Conservation (phyloP, 1,140 invertebrate genomes). For the Pantala flavescens region DNA sequence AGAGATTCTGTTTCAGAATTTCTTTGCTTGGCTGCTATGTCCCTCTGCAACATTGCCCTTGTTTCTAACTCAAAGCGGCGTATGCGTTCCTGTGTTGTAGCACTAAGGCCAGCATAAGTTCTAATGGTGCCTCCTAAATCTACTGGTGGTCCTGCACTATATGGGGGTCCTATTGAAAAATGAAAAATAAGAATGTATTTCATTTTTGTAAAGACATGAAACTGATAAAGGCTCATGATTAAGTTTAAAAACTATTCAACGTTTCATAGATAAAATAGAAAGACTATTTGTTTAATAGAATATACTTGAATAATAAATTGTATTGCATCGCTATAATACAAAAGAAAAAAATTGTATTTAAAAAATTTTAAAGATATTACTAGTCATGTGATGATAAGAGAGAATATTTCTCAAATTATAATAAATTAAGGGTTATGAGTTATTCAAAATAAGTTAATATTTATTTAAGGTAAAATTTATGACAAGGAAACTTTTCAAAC, state of each 20-base stretch:
- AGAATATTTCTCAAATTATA: no score
- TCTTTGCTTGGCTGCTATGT: conserved; percentile 30
- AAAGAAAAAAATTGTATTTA: no score
- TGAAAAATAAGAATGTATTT: background rate
- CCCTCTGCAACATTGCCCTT: conserved; percentile 51
- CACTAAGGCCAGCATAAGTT: conserved; percentile 46
- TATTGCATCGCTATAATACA: no score
- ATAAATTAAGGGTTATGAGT: no score
- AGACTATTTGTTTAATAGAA: no score
- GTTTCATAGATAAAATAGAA: no score
- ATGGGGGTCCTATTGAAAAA: background rate
- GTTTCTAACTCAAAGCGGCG: conserved; percentile 58
- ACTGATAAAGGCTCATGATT: background rate
- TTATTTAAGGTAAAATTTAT: no score
- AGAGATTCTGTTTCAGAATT: conserved; percentile 16
- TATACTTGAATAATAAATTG: no score
- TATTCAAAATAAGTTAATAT: no score
- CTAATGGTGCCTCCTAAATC: conserved; percentile 37
- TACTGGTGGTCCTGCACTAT: background rate
- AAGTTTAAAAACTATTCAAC: background rate
- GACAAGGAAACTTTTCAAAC: no score
- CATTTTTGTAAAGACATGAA: background rate
- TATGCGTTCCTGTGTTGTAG: conserved; percentile 51
- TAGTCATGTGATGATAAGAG: no score
- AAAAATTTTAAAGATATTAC: no score